Evolutionary conservation across 2,113 vertebrate species (phyloP).

Genomic region (Oryctolagus cuniculus): DNA sequence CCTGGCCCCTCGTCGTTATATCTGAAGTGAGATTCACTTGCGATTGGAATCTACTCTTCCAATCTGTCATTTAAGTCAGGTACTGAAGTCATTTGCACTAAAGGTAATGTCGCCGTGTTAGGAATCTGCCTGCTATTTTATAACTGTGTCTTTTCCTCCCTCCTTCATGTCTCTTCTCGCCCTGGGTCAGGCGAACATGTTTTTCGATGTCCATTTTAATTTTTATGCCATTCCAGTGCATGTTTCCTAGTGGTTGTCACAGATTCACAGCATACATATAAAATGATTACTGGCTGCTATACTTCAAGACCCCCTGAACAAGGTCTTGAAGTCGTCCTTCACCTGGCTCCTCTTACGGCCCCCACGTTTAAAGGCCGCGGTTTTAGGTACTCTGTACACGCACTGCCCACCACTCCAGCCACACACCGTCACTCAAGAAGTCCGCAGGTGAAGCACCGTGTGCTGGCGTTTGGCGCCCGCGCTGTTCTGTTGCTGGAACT

Average conservation of each 20-base stretch:
- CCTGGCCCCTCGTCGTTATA: background rate
- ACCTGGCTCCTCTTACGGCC: background rate
- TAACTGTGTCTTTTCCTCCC: too few species aligned
- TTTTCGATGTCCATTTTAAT: background rate
- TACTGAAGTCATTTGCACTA: background rate
- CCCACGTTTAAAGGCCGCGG: background rate
- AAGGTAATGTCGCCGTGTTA: background rate
- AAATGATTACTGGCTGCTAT: background rate
- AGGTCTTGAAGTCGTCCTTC: background rate
- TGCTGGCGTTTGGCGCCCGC: too few species aligned
- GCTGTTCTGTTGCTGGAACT: too few species aligned
- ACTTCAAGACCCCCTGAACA: too few species aligned
- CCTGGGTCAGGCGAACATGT: background rate
- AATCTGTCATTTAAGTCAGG: background rate
- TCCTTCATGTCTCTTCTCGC: background rate
- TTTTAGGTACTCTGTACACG: background rate
- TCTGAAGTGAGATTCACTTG: background rate
- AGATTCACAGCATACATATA: fast-evolving
- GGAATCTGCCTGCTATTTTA: background rate
- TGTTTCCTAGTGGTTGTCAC: background rate
- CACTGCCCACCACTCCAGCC: background rate
- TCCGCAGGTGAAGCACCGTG: too few species aligned
- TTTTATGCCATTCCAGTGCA: fast-evolving
- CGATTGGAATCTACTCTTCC: background rate
- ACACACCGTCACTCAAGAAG: too few species aligned